Evolutionary conservation across 2,113 vertebrate species (phyloP).

Genomic region (Xiphophorus hellerii): DNA sequence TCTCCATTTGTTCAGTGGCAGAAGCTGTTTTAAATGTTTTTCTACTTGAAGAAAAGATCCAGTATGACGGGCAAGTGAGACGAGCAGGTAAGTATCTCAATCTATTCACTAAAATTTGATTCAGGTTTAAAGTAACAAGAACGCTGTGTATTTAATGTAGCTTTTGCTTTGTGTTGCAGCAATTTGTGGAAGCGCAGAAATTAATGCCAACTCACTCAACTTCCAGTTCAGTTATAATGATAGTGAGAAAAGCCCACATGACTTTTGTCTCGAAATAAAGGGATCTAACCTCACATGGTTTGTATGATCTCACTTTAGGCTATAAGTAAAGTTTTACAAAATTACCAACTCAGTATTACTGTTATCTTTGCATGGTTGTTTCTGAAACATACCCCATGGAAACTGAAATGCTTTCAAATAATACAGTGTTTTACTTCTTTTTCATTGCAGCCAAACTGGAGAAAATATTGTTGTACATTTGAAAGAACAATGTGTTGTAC

Average conservation of each 20-base stretch:
- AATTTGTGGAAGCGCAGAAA: conserved; percentile 54
- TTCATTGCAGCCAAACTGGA: conserved; percentile 50
- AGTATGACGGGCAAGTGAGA: conserved; percentile 27
- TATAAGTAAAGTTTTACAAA: not conserved
- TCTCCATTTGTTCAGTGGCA: conserved; percentile 53
- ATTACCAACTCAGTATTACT: not conserved
- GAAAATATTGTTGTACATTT: conserved; percentile 38
- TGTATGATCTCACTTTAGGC: conserved; percentile 35
- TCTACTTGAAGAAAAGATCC: not conserved
- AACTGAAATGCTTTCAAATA: not conserved
- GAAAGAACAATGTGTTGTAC: conserved; percentile 35
- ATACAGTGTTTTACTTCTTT: not conserved
- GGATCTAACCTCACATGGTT: conserved; percentile 46
- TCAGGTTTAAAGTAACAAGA: not conserved
- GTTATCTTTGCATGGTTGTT: not conserved
- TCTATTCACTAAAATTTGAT: not conserved
- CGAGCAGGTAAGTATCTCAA: conserved; percentile 62
- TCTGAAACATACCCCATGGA: not conserved
- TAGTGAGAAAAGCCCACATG: not conserved
- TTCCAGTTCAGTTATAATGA: not conserved
- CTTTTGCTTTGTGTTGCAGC: conserved; percentile 36
- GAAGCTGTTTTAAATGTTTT: conserved; percentile 30
- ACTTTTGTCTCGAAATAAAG: conserved; percentile 35
- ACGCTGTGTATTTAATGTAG: not conserved
- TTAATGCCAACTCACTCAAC: not conserved